phyloP scores from a whole-genome alignment of 2,113 vertebrate species.

The Seriola dumerili region DNA sequence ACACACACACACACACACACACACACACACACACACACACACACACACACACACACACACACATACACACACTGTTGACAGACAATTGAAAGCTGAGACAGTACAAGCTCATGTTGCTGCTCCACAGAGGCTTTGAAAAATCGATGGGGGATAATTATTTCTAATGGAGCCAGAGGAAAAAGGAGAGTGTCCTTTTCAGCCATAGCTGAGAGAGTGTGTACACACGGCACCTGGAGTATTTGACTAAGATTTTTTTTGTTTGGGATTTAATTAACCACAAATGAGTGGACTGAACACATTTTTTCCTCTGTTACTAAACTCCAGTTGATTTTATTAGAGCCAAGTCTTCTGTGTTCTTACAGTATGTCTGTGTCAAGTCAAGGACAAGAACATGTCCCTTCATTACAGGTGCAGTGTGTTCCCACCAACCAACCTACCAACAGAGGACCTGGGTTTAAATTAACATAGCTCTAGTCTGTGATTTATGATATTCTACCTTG shows the following conservation, averaged over 20 bases:
- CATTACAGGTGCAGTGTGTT: conserved; percentile 28
- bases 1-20: background rate
- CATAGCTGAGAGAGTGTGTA: conserved; percentile 20
- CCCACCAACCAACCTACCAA: conserved; percentile 7
- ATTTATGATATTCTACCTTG: conserved; percentile 47
- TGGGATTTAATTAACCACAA: conserved; percentile 36
- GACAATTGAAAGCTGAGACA: conserved; percentile 58
- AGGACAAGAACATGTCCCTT: conserved; percentile 44
- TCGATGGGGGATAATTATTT: conserved; percentile 78
- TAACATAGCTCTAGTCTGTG: conserved; percentile 44
- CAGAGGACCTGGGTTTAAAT: conserved; percentile 50
- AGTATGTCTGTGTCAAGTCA: conserved; percentile 2
- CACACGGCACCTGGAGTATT: conserved; percentile 25
- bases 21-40: conserved; percentile 8
- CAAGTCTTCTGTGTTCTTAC: background rate
- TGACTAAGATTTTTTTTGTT: conserved; percentile 7
- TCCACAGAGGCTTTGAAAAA: conserved; percentile 46
- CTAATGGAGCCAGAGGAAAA: conserved; percentile 63
- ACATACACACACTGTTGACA: conserved; percentile 34
- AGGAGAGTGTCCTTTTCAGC: conserved; percentile 49
- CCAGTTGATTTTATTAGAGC: background rate
- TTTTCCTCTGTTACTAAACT: background rate
- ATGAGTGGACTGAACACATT: background rate
- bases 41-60: background rate
- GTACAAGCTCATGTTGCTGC: conserved; percentile 48